Base-by-base conservation (phyloP, 1,140 invertebrate genomes). In the Cyphomyrmex costatus region DNA sequence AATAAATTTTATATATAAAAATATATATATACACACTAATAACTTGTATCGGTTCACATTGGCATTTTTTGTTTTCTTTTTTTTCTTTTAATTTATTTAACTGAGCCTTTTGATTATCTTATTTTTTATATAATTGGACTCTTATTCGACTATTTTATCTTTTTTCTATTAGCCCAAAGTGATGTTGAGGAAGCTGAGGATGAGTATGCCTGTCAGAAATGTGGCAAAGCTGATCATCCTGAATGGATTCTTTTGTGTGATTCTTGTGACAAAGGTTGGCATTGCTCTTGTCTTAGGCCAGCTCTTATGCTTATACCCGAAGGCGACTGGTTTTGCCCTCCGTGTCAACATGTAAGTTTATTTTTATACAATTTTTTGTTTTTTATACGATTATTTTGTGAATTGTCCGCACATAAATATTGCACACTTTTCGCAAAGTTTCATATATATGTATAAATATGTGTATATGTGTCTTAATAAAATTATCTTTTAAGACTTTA, bases 191-290 rank as follows among this genome's bases (percentile, higher is more conserved):
- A 95, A 86, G 94, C 94, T 2, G 95, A 95, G n/a, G 97, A 97
- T 53, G 97, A 98, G 53, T 96, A 96, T 86, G 96, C 97, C 7
- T 99, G 98, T 95, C 96, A 97, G 88, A 98, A 98, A 91, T 99
- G 98, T 95, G 96, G 96, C 0, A 98, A 98, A 94, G 97, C 96
- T 14, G 98, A 99, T 93, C 98, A 99, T 95, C 98, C 99, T 0
- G 98, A 99, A 93, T 99, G 98, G 98, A 99, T 99, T 91, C 95
- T 99, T 74, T 95, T 99, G 1, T 99, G 99, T 94, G 99, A 99
- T 95, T 96, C 96, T 63, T 99, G 99, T 95, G 98, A 99, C 94
- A 97, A 97, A 86, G 98, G 98, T 27, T 99, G 98, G 97, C 99
- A 99, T 95, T 98, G 98, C 66, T 98, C 97, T 6, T 99, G 99